phyloP scores from a whole-genome alignment of 2,888 invertebrate species.

The Meteorus colon region DNA sequence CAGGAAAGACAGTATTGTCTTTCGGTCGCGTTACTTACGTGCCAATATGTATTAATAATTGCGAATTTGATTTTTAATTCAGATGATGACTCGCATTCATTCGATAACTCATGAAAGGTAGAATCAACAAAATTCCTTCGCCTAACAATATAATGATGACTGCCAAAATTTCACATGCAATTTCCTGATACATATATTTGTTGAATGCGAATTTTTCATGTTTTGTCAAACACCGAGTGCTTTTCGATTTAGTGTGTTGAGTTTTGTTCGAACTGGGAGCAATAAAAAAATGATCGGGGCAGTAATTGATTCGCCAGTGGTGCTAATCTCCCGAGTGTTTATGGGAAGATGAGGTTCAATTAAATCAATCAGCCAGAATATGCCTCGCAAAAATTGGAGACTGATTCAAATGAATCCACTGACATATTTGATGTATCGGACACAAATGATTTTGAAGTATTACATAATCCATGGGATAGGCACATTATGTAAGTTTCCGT shows the following conservation, averaged over 20 bases:
- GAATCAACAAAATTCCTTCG: neutral
- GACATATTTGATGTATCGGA: neutral
- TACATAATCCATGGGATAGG: neutral
- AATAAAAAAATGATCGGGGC: neutral
- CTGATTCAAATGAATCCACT: neutral
- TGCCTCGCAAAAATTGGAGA: neutral
- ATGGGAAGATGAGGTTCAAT: neutral
- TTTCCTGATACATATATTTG: slow-evolving; percentile 3
- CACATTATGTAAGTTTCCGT: neutral
- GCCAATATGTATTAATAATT: slow-evolving; percentile 41
- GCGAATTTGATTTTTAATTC: neutral
- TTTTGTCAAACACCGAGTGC: slow-evolving; percentile 21
- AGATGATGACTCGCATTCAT: slow-evolving; percentile 34
- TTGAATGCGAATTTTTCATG: neutral
- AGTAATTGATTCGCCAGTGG: slow-evolving; percentile 3
- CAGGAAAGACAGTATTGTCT: slow-evolving; percentile 20
- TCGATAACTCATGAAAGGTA: slow-evolving; percentile 34
- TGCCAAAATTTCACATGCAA: slow-evolving; percentile 17
- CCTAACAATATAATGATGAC: neutral
- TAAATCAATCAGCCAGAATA: neutral
- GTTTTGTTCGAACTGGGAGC: neutral
- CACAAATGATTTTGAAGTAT: neutral
- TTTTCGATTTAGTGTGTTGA: slow-evolving; percentile 13
- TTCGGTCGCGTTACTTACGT: slow-evolving; percentile 51
- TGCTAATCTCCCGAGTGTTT: slow-evolving; percentile 7